Base-by-base conservation (phyloP, 2,113 vertebrate genomes). In the Lates calcarifer region DNA sequence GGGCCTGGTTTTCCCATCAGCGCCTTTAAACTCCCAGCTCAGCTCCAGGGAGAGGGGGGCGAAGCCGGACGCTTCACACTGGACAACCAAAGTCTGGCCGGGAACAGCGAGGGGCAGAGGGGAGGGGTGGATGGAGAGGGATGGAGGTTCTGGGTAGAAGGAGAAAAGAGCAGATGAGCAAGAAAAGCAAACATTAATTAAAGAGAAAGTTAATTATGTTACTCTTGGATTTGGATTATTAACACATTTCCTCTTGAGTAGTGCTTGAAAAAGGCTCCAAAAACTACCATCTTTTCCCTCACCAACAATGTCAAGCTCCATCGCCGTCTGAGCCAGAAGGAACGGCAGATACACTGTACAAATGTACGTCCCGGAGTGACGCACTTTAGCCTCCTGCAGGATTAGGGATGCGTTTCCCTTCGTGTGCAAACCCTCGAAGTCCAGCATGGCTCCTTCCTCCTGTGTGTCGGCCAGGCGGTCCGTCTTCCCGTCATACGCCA, bases 361-460 rank as follows among this genome's bases (percentile, higher is more conserved):
- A 80, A 97, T 95, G 31, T 97, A 97, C 29, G 92, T 92, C n/a
- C 97, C 97, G 0, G 96, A 93, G 68, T 96, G 96, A 1, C 29
- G 86, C 24, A 95, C 94, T 49, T 72, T 75, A 0, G 96, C 91
- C 12, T 93, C 90, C 43, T 87, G 91, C 69, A 98, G 92, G 49
- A 92, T 79, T 41, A 98, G 81, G 1, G 96, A 96, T 0, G 95
- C 96, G 0, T 97, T 96, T 45, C 96, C 95, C 0, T 84, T 93
- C 73, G 91, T 56, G 1, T 96, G 95, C 65, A 96, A 71, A 66
- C 29, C 83, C 0, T 90, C 78, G 15, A 95, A 91, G 90, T 97
- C 95, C 49, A 96, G 74, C 2, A 62, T 86, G 3, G 93, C 94
- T 0, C 94, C 96, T 1, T 94, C 82, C 81, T 84, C 93, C 6